phyloP scores from a whole-genome alignment of 1,140 invertebrate genomes.

The Danaus melanippus region DNA sequence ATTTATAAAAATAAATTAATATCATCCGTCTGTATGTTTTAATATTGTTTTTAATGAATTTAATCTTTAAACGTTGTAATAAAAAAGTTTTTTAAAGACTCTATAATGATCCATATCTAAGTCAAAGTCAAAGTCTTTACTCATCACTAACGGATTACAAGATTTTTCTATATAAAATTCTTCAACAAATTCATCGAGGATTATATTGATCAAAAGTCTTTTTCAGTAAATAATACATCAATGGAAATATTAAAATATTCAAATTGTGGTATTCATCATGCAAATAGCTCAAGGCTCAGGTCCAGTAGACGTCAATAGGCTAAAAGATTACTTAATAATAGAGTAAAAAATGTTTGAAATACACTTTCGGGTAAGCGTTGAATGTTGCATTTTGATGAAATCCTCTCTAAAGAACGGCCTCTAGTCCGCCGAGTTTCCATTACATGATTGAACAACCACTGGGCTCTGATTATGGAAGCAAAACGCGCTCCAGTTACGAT shows the following conservation, averaged over 20 bases:
- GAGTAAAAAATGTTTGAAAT: conserved; percentile 33
- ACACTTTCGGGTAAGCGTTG: conserved; percentile 29
- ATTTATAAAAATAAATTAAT: no score
- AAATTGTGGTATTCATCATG: conserved; percentile 9
- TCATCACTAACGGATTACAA: no score
- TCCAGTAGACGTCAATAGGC: conserved; percentile 14
- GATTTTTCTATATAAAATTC: no score
- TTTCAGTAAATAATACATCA: conserved; percentile 1
- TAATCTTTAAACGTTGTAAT: no score
- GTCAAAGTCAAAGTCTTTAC: no score
- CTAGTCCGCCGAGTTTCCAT: conserved; percentile 29
- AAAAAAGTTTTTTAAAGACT: no score
- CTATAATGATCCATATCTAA: no score
- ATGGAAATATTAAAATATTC: conserved; percentile 1
- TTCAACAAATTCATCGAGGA: neutral
- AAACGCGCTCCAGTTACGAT: conserved; percentile 13
- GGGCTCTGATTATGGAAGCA: conserved; percentile 25
- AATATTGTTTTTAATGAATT: no score
- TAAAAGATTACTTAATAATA: conserved; percentile 20
- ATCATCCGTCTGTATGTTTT: no score
- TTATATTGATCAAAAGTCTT: neutral
- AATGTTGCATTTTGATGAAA: conserved; percentile 37
- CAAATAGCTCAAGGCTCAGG: conserved; percentile 9
- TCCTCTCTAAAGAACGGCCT: conserved; percentile 27
- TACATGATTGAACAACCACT: conserved; percentile 45